These are phyloP conservation scores for Terrapene triunguis DNA, from an alignment of 2,113 vertebrate species.

Conservation along the genomic window DNA sequence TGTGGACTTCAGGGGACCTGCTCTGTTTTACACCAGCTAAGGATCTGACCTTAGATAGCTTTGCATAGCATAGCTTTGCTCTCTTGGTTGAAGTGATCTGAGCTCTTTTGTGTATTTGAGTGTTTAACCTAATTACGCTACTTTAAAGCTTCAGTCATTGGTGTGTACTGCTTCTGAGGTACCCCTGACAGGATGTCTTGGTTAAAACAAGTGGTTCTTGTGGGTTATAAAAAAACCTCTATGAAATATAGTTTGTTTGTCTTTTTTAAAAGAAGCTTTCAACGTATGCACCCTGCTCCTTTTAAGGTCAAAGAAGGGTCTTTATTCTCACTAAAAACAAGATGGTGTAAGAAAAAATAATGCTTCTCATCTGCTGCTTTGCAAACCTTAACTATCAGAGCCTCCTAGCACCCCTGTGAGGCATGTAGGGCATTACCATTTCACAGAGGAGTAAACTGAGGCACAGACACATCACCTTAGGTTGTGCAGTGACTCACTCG, in stretches of 20 bases:
- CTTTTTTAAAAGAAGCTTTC: background rate
- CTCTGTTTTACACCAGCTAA: background rate
- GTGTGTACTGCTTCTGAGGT: background rate
- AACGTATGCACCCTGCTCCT: background rate
- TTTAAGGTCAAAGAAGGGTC: background rate
- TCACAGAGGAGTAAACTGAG: conserved; percentile 10
- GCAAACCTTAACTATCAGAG: background rate
- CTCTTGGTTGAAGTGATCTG: conserved; percentile 13
- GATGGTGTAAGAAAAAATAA: background rate
- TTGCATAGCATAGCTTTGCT: background rate
- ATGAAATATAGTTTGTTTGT: background rate
- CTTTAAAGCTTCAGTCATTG: background rate
- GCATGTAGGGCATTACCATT: background rate
- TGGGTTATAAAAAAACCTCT: conserved; percentile 35
- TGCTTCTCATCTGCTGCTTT: background rate
- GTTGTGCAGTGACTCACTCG: background rate
- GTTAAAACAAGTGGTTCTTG: conserved; percentile 57
- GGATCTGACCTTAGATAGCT: background rate
- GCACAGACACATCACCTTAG: background rate
- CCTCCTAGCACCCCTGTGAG: background rate
- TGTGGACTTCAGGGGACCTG: accelerated
- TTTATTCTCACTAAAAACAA: background rate
- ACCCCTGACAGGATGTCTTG: conserved; percentile 38
- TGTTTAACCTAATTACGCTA: background rate
- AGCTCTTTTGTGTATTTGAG: background rate